phyloP scores from a whole-genome alignment of 2,113 vertebrate species.

The Delphinus delphis region DNA sequence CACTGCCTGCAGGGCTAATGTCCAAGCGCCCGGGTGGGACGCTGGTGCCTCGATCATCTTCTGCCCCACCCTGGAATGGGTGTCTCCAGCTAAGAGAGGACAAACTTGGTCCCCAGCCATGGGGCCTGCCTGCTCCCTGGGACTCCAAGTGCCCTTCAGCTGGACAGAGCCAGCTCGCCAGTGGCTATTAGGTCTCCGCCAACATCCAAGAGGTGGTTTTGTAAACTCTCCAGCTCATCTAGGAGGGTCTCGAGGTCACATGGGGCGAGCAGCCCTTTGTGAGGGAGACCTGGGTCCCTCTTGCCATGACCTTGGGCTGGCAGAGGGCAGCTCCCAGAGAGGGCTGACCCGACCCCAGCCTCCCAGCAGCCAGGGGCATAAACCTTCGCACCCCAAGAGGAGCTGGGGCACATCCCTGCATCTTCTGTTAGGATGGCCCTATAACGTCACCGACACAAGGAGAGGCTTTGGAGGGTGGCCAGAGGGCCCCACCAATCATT shows the following conservation, averaged over 20 bases:
- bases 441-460: neutral
- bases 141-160: neutral
- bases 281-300: neutral
- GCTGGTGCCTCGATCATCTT: neutral
- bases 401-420: neutral
- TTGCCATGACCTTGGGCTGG: fast-evolving
- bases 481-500: neutral
- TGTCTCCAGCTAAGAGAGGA: neutral
- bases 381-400: neutral
- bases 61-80: fast-evolving
- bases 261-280: neutral
- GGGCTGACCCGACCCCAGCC: neutral
- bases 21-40: neutral
- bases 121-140: neutral
- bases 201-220: neutral
- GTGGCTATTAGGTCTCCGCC: neutral
- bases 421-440: fast-evolving
- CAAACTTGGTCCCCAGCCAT: too few relatives aligned
- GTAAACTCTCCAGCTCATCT: neutral
- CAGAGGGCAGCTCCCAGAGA: neutral
- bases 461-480: fast-evolving
- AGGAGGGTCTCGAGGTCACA: neutral
- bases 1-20: neutral
- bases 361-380: neutral
- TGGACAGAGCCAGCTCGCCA: fast-evolving